A percentile compares a stretch with the other conserved stretches of the same genome.
phyloP scores from a whole-genome alignment of 2,797 vertebrate genomes.

The Esox lucius region DNA sequence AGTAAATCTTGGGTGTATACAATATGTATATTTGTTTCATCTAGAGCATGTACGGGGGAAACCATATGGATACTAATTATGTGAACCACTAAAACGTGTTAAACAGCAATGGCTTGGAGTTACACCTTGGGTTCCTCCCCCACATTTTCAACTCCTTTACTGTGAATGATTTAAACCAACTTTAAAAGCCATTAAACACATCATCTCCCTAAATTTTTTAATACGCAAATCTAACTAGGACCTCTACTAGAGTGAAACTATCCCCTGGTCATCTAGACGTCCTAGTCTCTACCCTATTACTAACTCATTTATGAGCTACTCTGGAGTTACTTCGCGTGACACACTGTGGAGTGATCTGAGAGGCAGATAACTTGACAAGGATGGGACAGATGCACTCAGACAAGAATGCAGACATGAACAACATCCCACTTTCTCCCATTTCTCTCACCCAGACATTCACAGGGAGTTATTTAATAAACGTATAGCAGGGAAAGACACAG shows the following conservation, averaged over 20 bases:
- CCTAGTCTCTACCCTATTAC: background rate
- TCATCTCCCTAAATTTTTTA: background rate
- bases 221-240: background rate
- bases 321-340: background rate
- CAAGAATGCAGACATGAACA: too few species aligned
- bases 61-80: background rate
- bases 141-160: background rate
- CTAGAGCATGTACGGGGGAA: background rate
- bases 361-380: background rate
- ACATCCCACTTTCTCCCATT: too few species aligned
- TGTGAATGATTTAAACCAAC: background rate
- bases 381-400: background rate
- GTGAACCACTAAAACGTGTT: background rate
- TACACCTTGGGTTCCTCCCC: background rate
- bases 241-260: too few species aligned
- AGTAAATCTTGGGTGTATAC: background rate
- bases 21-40: background rate
- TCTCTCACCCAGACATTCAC: too few species aligned
- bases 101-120: background rate
- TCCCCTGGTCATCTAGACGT: too few species aligned
- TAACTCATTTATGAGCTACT: background rate
- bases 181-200: slow-evolving; percentile 1
- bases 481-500: too few species aligned
- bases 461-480: too few species aligned
- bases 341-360: background rate